Base-by-base conservation (phyloP, 2,888 invertebrate genomes). In the Cecidostiba fungosa region DNA sequence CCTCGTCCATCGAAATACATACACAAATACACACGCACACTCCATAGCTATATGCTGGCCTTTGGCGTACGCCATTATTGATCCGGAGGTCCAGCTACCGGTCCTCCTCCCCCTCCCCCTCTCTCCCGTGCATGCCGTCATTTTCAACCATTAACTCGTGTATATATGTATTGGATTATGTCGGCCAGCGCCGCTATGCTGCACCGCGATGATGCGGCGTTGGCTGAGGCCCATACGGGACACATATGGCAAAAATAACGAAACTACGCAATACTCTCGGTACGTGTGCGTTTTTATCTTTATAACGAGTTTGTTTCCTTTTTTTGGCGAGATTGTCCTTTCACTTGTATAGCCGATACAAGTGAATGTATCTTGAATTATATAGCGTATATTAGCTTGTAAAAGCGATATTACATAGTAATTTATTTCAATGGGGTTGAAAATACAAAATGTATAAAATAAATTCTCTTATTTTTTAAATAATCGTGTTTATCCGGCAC, bases 71-170 rank as follows among this genome's bases (percentile, higher is more conserved):
- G 43, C 62, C 77, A 85, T 81, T 85, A 85, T 85, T 85, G 85
- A 85, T 81, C 85, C 77, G 23, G 62, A 66, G 76, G 69, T 54
- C 47, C 78, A 29, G 78, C 16, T 59, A 26, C 66, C 32, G 29
- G n/a, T 43, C 70, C 36, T 36, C 36, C 72, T 36, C 69, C 36
- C 78, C 50, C 78, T 14, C 36, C 16, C 39, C 32, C 62, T 3
- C 59, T n/a, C 77, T 8, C n/a, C 3, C 10, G 4, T 29, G 50
- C 29, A 47, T 66, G 72, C 77, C 80, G 77, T 82, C 84, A 86
- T 77, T 86, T 84, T 82, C 81, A 43, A 78, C 78, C 82, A 82
- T 86, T 84, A 86, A 82, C 80, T 82, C 69, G 59, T 47, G 59
- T 76, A 59, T 76, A 59, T 66, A 54, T 54, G 77, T 81, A 78